A percentile compares a stretch with the other conserved stretches of the same genome.
phyloP scores from a whole-genome alignment of 1,140 invertebrate species.

The Calephelis nemesis region DNA sequence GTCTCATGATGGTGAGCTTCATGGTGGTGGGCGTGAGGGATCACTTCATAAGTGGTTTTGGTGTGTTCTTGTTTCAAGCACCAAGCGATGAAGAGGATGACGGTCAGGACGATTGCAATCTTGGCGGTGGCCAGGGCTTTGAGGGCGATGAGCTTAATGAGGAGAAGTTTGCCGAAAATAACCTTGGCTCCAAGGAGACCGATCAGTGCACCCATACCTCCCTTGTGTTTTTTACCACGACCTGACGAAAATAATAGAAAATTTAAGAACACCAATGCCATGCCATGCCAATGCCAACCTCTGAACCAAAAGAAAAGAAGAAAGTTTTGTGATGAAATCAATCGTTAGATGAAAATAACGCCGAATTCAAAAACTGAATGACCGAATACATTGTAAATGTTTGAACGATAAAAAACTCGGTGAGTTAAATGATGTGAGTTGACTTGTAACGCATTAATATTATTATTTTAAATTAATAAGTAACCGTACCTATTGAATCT shows the following conservation, averaged over 20 bases:
- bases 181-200: constrained; percentile 60
- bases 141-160: constrained; percentile 68
- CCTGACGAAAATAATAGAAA: constrained; percentile 40
- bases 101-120: constrained; percentile 63
- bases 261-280: not conserved
- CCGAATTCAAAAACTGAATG: no score
- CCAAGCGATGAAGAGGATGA: constrained; percentile 66
- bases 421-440: no score
- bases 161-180: constrained; percentile 67
- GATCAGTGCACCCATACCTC: constrained; percentile 57
- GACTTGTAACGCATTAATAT: no score
- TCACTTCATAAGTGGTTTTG: constrained; percentile 70
- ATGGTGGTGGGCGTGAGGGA: constrained; percentile 65
- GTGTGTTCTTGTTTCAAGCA: constrained; percentile 68
- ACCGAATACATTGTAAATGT: no score
- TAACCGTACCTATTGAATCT: no score
- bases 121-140: constrained; percentile 71
- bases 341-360: no score
- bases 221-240: constrained; percentile 66
- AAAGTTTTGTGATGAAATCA: no score
- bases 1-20: constrained; percentile 54
- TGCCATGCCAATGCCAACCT: no score
- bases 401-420: no score
- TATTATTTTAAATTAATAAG: no score
- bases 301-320: no score